These are phyloP conservation scores for Chionis minor DNA, from an alignment of 2,113 vertebrate genomes.

Conservation along the genomic window DNA sequence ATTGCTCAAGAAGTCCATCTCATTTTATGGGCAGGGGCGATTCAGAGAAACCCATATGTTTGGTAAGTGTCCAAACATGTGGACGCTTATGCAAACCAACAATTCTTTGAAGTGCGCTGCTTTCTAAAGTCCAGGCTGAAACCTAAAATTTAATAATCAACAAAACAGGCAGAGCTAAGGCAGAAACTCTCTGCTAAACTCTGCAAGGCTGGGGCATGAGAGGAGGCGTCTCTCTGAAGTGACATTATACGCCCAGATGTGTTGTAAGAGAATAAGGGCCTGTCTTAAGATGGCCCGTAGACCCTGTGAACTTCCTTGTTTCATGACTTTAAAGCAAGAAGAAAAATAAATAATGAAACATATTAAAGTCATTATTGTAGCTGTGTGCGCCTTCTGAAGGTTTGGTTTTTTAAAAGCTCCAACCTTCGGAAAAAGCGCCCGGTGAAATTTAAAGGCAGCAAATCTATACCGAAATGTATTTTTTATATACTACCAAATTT, in stretches of 20 bases:
- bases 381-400: background rate
- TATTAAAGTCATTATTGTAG: slow-evolving; percentile 49
- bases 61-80: slow-evolving; percentile 58
- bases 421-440: slow-evolving; percentile 3
- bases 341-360: slow-evolving; percentile 61
- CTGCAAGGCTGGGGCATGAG: slow-evolving; percentile 20
- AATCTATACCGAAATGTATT: slow-evolving; percentile 19
- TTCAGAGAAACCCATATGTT: slow-evolving; percentile 58
- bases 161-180: slow-evolving; percentile 35
- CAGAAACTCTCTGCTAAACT: slow-evolving; percentile 32
- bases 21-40: slow-evolving; percentile 16
- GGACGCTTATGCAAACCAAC: slow-evolving; percentile 54
- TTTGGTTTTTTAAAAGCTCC: background rate
- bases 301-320: slow-evolving; percentile 51
- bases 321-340: slow-evolving; percentile 49
- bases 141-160: slow-evolving; percentile 59
- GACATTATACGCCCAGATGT: slow-evolving; percentile 59
- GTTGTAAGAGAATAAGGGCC: slow-evolving; percentile 37
- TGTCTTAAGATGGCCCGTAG: slow-evolving; percentile 39
- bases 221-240: slow-evolving; percentile 55
- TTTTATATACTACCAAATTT: slow-evolving; percentile 53
- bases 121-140: slow-evolving; percentile 48
- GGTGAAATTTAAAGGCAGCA: slow-evolving; percentile 50
- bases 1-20: slow-evolving; percentile 41
- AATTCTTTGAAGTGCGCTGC: slow-evolving; percentile 44